Evolutionary conservation across 2,113 vertebrate species (phyloP).

Genomic region (Aphyosemion australe): DNA sequence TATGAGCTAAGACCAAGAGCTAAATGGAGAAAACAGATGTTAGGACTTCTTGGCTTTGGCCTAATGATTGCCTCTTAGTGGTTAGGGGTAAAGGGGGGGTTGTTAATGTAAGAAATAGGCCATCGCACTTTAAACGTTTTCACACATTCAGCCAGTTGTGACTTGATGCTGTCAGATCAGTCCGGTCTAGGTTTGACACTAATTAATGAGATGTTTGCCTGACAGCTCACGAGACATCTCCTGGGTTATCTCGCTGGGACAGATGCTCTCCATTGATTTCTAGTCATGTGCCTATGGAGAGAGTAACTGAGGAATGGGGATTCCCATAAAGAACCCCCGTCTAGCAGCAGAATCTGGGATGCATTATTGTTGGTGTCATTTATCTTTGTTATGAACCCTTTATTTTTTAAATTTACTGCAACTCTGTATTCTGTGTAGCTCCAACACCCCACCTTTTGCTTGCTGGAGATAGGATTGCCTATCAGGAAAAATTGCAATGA

Average conservation of each 20-base stretch:
- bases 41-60: constrained; percentile 53
- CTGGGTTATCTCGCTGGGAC: constrained; percentile 63
- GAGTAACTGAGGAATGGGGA: constrained; percentile 57
- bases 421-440: background rate
- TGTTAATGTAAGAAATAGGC: constrained; percentile 45
- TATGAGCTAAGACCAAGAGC: constrained; percentile 58
- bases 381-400: background rate
- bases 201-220: constrained; percentile 61
- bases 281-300: constrained; percentile 23
- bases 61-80: constrained; percentile 63
- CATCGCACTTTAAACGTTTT: constrained; percentile 34
- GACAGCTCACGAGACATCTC: constrained; percentile 57
- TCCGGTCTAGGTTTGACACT: constrained; percentile 29
- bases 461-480: too few relatives aligned
- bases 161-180: constrained; percentile 31
- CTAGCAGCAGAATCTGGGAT: background rate
- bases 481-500: too few relatives aligned
- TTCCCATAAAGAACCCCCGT: constrained; percentile 42
- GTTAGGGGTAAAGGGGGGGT: constrained; percentile 24
- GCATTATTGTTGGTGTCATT: background rate
- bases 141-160: constrained; percentile 33
- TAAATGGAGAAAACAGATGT: constrained; percentile 65
- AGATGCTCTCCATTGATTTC: constrained; percentile 71
- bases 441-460: background rate
- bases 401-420: background rate